phyloP scores from a whole-genome alignment of 2,113 vertebrate species.

The Mustela nigripes region DNA sequence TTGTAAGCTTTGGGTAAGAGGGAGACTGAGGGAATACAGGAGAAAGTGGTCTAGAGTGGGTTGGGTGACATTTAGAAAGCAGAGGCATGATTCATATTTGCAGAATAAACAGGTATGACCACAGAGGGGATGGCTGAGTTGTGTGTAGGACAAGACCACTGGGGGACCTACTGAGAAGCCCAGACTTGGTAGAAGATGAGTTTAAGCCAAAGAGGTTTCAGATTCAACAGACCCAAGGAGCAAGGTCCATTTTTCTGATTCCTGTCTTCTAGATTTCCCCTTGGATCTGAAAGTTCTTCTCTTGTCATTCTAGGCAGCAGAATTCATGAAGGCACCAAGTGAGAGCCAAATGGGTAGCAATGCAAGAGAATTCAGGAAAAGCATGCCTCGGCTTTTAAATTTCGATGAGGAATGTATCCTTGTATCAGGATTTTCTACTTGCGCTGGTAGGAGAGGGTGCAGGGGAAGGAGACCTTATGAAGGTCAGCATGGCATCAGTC shows the following conservation, averaged over 20 bases:
- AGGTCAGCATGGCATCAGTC: background rate
- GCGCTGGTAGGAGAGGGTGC: accelerated
- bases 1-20: background rate
- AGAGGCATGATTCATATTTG: background rate
- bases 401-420: background rate
- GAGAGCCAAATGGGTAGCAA: background rate
- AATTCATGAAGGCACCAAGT: background rate
- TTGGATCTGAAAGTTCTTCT: background rate
- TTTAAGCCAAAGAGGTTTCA: background rate
- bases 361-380: background rate
- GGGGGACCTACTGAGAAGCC: background rate
- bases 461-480: background rate
- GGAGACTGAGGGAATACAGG: background rate
- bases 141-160: background rate
- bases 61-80: no score
- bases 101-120: background rate
- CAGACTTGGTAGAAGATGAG: accelerated
- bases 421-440: background rate
- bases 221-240: background rate
- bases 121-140: accelerated
- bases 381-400: background rate
- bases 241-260: background rate
- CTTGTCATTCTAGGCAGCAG: background rate
- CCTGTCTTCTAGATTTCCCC: background rate
- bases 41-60: accelerated